Conservation (phyloP, 1,140 invertebrate species). For the Bombus pyrosoma region DNA sequence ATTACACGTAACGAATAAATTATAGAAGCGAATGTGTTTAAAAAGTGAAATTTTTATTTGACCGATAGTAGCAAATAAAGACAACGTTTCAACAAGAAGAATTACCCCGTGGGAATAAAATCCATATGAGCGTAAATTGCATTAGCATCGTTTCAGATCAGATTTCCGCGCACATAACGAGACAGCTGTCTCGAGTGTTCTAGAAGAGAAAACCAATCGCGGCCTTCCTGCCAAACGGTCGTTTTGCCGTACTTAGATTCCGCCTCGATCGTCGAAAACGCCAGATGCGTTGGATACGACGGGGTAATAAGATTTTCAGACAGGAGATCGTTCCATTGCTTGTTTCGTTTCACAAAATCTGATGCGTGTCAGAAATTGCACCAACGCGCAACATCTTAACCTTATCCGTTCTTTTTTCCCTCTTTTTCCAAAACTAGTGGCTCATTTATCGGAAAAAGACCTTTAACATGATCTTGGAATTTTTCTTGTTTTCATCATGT, state of each 20-base stretch:
- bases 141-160: slow-evolving; percentile 5
- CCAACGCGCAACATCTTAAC: no score
- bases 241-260: background rate
- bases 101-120: background rate
- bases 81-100: background rate
- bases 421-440: background rate
- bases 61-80: background rate
- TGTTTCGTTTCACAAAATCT: background rate
- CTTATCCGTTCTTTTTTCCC: background rate
- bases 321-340: background rate
- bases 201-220: slow-evolving; percentile 27
- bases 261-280: background rate
- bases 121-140: background rate
- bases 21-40: background rate
- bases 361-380: background rate
- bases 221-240: background rate
- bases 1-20: background rate
- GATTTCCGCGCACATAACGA: slow-evolving; percentile 18
- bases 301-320: slow-evolving; percentile 36
- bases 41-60: background rate
- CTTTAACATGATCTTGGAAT: no score
- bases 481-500: no score
- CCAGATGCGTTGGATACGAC: slow-evolving; percentile 20
- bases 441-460: background rate
- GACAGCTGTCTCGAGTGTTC: background rate